Conservation (phyloP, 2,797 vertebrate genomes). For the Syngnathus rostellatus region DNA sequence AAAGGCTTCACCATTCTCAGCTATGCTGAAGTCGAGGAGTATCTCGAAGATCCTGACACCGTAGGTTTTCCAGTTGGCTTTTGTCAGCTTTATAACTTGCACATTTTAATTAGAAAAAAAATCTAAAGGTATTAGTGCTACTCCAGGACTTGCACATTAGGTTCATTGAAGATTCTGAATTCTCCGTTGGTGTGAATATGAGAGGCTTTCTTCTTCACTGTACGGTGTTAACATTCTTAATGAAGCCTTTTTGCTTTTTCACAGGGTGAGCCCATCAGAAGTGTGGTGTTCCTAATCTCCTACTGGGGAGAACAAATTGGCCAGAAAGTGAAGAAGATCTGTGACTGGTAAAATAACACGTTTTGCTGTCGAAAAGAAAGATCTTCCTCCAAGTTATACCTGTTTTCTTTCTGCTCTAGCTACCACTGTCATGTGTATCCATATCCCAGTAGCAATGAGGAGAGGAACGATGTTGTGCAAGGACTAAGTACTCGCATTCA, state of each 20-base stretch:
- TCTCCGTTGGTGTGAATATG: neutral
- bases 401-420: slow-evolving; percentile 52
- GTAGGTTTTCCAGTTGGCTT: slow-evolving; percentile 54
- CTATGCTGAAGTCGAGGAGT: slow-evolving; percentile 80
- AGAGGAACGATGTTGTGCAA: slow-evolving; percentile 79
- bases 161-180: neutral
- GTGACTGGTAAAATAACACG: slow-evolving; percentile 82
- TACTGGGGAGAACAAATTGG: slow-evolving; percentile 99
- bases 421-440: slow-evolving; percentile 96
- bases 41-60: slow-evolving; percentile 81
- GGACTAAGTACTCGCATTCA: slow-evolving; percentile 87
- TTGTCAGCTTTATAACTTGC: neutral
- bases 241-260: neutral
- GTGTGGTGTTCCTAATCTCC: slow-evolving; percentile 90
- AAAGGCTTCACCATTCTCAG: slow-evolving; percentile 94
- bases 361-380: neutral
- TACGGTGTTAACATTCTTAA: neutral
- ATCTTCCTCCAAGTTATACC: neutral
- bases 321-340: slow-evolving; percentile 98
- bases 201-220: neutral
- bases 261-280: slow-evolving; percentile 83
- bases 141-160: neutral
- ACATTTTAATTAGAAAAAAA: neutral
- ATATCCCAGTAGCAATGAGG: slow-evolving; percentile 82
- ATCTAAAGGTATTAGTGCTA: neutral